phyloP scores from a whole-genome alignment of 2,888 invertebrate species.

The Lepidochitona cinerea region DNA sequence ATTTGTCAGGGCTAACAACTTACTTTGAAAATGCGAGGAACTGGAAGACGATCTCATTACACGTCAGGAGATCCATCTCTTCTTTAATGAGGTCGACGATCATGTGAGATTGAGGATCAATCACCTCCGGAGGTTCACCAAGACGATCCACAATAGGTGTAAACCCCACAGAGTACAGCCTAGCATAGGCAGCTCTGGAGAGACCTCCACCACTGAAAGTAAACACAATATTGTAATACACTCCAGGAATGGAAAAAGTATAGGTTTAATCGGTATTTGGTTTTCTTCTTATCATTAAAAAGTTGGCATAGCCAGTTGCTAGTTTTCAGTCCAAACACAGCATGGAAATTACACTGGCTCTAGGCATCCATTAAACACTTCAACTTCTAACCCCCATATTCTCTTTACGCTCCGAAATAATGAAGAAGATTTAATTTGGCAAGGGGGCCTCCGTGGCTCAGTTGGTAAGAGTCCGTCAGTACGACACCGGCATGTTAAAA shows the following conservation, averaged over 20 bases:
- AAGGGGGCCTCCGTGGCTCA: too few species aligned
- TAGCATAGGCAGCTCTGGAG: constrained; percentile 68
- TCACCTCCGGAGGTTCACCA: constrained; percentile 69
- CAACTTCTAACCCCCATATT: too few species aligned
- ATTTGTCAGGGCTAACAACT: constrained; percentile 21
- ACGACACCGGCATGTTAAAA: too few species aligned
- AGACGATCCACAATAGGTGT: constrained; percentile 67
- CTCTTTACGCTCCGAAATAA: too few species aligned
- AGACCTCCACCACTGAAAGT: constrained; percentile 58
- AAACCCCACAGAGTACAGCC: constrained; percentile 68
- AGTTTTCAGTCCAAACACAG: too few species aligned
- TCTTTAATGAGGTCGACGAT: constrained; percentile 64
- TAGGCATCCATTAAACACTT: too few species aligned
- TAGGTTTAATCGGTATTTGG: neutral
- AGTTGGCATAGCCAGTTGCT: too few species aligned
- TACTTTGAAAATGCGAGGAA: constrained; percentile 72
- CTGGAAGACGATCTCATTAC: constrained; percentile 72
- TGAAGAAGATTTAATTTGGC: too few species aligned
- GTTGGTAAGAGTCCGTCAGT: too few species aligned
- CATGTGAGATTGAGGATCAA: constrained; percentile 63
- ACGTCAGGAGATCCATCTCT: constrained; percentile 67
- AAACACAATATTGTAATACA: too few species aligned
- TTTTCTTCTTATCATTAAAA: neutral
- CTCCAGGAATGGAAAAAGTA: too few species aligned
- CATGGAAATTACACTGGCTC: too few species aligned